phyloP scores from a whole-genome alignment of 2,113 vertebrate genomes.

The Pseudolaguvia tuberculata region DNA sequence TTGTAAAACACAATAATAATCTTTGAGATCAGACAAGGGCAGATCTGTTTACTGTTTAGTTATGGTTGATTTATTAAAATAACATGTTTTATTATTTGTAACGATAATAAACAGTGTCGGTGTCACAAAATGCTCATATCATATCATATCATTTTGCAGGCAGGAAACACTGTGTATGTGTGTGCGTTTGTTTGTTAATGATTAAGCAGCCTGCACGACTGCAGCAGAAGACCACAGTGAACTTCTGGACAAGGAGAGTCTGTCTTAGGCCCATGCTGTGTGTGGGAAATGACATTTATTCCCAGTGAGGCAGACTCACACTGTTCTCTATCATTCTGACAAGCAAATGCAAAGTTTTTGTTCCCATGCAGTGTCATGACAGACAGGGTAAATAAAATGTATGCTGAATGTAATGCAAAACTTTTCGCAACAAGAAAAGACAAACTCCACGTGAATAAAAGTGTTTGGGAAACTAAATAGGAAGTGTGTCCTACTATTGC shows the following conservation, averaged over 20 bases:
- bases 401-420: neutral
- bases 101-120: neutral
- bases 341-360: neutral
- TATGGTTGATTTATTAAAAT: neutral
- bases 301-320: constrained; percentile 18
- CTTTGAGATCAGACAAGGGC: neutral
- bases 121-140: constrained; percentile 6
- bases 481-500: no score
- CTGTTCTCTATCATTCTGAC: constrained; percentile 10
- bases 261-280: constrained; percentile 11
- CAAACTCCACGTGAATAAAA: neutral
- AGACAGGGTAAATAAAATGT: neutral
- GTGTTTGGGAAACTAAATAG: no score
- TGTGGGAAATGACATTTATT: constrained; percentile 34
- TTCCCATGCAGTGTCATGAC: neutral
- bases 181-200: constrained; percentile 32
- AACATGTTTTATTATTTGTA: neutral
- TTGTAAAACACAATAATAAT: neutral
- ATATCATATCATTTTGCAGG: constrained; percentile 8
- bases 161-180: constrained; percentile 25
- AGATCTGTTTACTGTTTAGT: neutral
- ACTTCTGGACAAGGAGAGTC: constrained; percentile 19
- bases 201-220: constrained; percentile 15
- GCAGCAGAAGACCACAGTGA: constrained; percentile 15
- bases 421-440: neutral